Conservation (phyloP, 2,888 invertebrate genomes). For the Bembecia ichneumoniformis region DNA sequence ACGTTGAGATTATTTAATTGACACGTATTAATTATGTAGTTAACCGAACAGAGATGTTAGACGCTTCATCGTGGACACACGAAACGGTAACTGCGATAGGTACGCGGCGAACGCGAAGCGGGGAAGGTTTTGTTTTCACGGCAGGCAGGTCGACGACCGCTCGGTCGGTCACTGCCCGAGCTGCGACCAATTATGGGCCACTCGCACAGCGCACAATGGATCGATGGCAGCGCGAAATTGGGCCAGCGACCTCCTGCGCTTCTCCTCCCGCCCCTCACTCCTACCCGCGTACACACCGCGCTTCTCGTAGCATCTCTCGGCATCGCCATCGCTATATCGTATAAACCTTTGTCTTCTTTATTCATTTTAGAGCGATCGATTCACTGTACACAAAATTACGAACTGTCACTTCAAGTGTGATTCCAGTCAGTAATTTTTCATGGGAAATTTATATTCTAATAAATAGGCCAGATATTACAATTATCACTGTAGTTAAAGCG, state of each 20-base stretch:
- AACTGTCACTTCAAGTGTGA: no score
- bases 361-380: no score
- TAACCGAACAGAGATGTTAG: constrained; percentile 3
- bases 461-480: neutral
- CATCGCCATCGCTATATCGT: neutral
- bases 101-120: constrained; percentile 18
- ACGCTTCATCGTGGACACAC: neutral
- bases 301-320: neutral
- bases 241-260: constrained; percentile 50
- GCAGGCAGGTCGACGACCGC: constrained; percentile 56
- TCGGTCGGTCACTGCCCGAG: constrained; percentile 68
- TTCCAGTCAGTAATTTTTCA: no score
- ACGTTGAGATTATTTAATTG: constrained; percentile 32
- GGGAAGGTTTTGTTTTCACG: constrained; percentile 67
- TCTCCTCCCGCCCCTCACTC: constrained; percentile 20
- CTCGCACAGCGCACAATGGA: constrained; percentile 72
- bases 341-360: constrained; percentile 9
- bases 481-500: no score
- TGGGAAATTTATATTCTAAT: neutral
- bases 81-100: constrained; percentile 6
- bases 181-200: constrained; percentile 72
- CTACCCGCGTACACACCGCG: neutral
- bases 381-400: no score
- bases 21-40: constrained; percentile 5
- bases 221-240: constrained; percentile 69